Conservation (phyloP, 2,888 invertebrate species). For the Drosophila colorata region DNA sequence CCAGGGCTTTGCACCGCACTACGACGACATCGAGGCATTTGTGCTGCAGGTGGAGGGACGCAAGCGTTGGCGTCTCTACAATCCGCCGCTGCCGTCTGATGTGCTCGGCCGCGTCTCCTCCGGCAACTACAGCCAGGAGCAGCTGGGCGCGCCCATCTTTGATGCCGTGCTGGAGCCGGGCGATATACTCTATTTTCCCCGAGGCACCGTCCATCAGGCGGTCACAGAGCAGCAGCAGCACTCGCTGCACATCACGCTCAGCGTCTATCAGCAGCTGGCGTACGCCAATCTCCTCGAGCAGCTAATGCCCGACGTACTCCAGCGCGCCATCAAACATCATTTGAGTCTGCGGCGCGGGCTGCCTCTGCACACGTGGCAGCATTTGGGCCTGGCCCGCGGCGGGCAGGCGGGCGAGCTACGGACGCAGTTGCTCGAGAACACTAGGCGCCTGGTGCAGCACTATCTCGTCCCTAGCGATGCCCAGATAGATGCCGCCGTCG, state of each 20-base stretch:
- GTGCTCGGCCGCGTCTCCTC: conserved; percentile 93
- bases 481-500: conserved; percentile 91
- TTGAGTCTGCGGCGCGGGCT: conserved; percentile 91
- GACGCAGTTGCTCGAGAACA: conserved; percentile 85
- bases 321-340: conserved; percentile 90
- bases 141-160: conserved; percentile 92
- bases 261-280: conserved; percentile 95
- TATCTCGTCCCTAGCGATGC: conserved; percentile 72
- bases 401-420: conserved; percentile 86
- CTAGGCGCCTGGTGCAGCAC: conserved; percentile 37
- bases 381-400: conserved; percentile 90
- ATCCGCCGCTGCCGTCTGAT: conserved; percentile 89
- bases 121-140: conserved; percentile 89
- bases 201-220: conserved; percentile 95
- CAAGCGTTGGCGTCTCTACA: conserved; percentile 97
- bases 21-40: conserved; percentile 99
- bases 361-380: conserved; percentile 91
- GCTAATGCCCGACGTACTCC: conserved; percentile 90
- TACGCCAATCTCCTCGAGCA: conserved; percentile 96
- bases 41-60: conserved; percentile 97
- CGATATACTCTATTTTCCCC: conserved; percentile 96
- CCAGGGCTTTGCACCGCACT: conserved; percentile 99
- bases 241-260: conserved; percentile 97
- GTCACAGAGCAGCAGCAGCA: conserved; percentile 91
- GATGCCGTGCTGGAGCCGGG: conserved; percentile 92